These are phyloP conservation scores for Myotis yumanensis DNA, from an alignment of 2,113 vertebrate species.

Conservation along the genomic window DNA sequence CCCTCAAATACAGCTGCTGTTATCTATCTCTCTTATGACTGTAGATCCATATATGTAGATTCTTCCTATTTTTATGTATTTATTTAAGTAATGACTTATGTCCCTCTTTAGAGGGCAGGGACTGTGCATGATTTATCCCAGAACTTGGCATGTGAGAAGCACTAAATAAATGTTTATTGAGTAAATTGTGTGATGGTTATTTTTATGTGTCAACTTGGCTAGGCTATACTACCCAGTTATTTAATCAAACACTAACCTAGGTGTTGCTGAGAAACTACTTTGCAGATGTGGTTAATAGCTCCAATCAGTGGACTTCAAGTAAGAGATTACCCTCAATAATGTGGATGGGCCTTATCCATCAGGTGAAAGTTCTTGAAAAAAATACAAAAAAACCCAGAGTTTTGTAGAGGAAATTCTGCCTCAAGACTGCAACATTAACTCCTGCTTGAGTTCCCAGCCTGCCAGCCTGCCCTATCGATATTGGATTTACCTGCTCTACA, in stretches of 20 bases:
- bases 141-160: background rate
- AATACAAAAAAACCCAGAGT: background rate
- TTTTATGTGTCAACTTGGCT: background rate
- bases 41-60: background rate
- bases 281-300: background rate
- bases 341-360: background rate
- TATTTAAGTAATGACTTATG: background rate
- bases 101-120: background rate
- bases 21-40: background rate
- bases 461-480: background rate
- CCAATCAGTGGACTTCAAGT: background rate
- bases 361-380: background rate
- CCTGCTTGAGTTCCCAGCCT: background rate
- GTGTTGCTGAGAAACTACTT: background rate
- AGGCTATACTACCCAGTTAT: background rate
- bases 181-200: background rate
- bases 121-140: background rate
- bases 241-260: slow-evolving; percentile 21
- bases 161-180: slow-evolving; percentile 12
- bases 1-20: background rate
- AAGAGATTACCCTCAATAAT: background rate
- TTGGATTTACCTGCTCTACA: background rate
- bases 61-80: background rate
- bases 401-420: background rate
- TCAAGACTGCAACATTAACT: background rate